phyloP scores from a whole-genome alignment of 1,140 invertebrate genomes.

The Cydia fagiglandana region DNA sequence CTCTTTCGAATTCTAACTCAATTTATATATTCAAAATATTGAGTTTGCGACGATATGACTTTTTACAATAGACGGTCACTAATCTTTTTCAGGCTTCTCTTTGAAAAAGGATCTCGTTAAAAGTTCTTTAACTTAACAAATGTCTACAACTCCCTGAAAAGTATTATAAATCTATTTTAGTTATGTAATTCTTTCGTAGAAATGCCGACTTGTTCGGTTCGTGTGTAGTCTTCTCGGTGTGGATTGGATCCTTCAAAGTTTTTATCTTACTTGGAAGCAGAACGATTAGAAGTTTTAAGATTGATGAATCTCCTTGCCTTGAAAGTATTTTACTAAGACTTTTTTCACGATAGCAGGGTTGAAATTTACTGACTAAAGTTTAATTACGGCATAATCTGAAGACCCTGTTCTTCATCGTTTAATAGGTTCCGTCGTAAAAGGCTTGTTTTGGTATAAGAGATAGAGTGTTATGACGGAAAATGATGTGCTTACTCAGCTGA shows the following conservation, averaged over 20 bases:
- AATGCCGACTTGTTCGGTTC: not conserved
- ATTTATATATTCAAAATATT: not conserved
- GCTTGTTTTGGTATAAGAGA: slow-evolving; percentile 7
- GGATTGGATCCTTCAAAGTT: slow-evolving; percentile 34
- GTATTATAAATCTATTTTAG: slow-evolving; percentile 22
- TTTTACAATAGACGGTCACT: not conserved
- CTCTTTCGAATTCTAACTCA: too few species aligned
- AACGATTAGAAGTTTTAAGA: slow-evolving; percentile 52
- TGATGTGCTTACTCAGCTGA: slow-evolving; percentile 9
- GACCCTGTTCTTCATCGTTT: not conserved
- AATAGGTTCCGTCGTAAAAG: not conserved
- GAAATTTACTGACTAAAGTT: slow-evolving; percentile 44
- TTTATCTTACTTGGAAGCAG: slow-evolving; percentile 41
- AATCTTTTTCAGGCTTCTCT: not conserved
- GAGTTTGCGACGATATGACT: not conserved
- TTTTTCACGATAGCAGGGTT: slow-evolving; percentile 37
- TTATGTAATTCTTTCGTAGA: not conserved
- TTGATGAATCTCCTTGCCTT: slow-evolving; percentile 48
- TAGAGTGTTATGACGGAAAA: not conserved
- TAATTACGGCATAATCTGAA: slow-evolving; percentile 38
- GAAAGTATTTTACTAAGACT: slow-evolving; percentile 45
- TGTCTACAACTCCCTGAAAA: slow-evolving; percentile 1
- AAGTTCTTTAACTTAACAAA: slow-evolving; percentile 5
- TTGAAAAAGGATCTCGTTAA: slow-evolving; percentile 17
- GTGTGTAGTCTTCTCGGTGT: slow-evolving; percentile 22